Percentiles rank a stretch among this genome's conserved stretches.
phyloP scores from a whole-genome alignment of 2,888 invertebrate genomes.

The Mythimna loreyi region DNA sequence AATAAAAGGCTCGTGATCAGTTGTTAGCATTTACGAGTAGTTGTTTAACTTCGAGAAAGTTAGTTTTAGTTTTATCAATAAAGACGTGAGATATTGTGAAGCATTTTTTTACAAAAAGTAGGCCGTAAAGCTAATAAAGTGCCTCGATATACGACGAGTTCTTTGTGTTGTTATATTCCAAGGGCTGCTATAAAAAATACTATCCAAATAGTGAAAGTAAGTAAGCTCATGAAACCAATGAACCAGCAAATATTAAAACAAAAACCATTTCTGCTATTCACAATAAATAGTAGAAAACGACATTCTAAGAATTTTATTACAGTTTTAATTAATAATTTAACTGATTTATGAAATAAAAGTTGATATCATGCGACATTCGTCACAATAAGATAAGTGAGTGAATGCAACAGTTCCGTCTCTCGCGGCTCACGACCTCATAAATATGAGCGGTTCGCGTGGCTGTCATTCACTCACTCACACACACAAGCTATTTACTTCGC shows the following conservation, averaged over 20 bases:
- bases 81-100: not conserved
- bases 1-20: conserved; percentile 1
- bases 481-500: not conserved
- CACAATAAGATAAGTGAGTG: conserved; percentile 15
- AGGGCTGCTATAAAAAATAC: not conserved
- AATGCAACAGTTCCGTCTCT: conserved; percentile 37
- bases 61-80: not conserved
- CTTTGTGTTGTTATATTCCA: not conserved
- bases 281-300: not conserved
- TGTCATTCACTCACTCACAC: conserved; percentile 12
- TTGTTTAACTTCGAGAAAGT: not conserved
- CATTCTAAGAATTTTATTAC: not conserved
- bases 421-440: conserved; percentile 20
- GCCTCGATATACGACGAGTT: not conserved
- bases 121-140: not conserved
- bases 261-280: not conserved
- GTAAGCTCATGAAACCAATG: not conserved
- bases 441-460: conserved; percentile 31
- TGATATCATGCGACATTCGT: conserved; percentile 3
- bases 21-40: not conserved
- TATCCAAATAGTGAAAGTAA: not conserved
- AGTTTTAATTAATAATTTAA: not conserved
- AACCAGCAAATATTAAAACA: not conserved
- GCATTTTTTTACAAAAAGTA: not conserved
- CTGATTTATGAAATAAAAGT: conserved; percentile 1